Base-by-base conservation (phyloP, 2,113 vertebrate species). In the Syrrhaptes paradoxus region DNA sequence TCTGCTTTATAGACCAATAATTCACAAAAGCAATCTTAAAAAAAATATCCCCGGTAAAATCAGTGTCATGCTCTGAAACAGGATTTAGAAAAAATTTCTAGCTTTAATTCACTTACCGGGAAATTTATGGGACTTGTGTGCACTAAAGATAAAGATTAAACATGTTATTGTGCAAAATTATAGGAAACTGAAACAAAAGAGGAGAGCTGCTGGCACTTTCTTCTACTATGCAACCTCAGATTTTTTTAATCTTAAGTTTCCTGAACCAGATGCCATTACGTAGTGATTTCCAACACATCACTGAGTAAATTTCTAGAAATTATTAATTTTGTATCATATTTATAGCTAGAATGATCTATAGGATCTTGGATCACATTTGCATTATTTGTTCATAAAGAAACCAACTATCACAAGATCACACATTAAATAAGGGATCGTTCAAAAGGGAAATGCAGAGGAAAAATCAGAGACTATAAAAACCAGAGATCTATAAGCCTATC, bases 21-120 rank as follows among this genome's bases (percentile, higher is more conserved):
- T 94, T 98, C 87, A 96, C 62, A 96, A 90, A 94, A 61, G n/a
- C 59, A 95, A 97, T 94, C 95, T 93, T 93, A 38, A 93, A 95
- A 82, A 59, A 93, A 76, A 61, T 25, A 84, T 58, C 59, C 36
- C 45, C 14, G 65, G 43, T 89, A 90, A 97, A 97, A 96, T 93
- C 83, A 91, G 62, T 78, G n/a, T 51, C 28, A 52, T 89, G 74
- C 45, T 90, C 78, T 94, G 91, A 94, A 96, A 90, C 19, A 28
- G 59, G 73, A 93, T 75, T 80, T 76, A 78, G 61, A 76, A 92
- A 67, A 79, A 66, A 91, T 1, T 28, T 83, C 71, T 77, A 89
- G 63, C 18, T 34, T 92, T 96, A 79, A n/a, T 85, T 51, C 68
- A 86, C 46, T 67, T 36, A 66, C n/a, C 26, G 88, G 63, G 68